Base-by-base conservation (phyloP, 2,113 vertebrate species). In the Podarcis muralis region DNA sequence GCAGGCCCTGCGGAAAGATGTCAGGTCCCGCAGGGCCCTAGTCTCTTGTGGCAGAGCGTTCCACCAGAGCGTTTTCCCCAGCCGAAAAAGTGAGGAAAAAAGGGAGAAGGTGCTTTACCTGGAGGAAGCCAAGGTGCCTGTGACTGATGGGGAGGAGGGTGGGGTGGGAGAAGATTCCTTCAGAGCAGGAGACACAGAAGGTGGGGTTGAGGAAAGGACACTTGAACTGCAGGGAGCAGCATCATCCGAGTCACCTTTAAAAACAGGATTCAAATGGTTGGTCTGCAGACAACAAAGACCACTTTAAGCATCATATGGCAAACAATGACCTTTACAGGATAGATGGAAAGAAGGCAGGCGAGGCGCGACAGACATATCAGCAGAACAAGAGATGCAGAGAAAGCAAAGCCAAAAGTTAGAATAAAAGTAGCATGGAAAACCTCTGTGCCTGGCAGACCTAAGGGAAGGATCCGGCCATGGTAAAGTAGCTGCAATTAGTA, bases 121-220 rank as follows among this genome's bases (percentile, higher is more conserved):
- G 95, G 98, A 97, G 68, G 98, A 97, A 0, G 97, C 97, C 94
- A 99, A 97, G 93, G 97, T 97, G 92, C 97, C 96, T 89, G 97
- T 98, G 90, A 99, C 97, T 5, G 98, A 99, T 0, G 99, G 99
- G n/a, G 99, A 99, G 69, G 99, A 98, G 13, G 99, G 99, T 0
- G 99, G 99, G 0, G 98, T 99, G 80, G 99, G 98, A 0, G 98
- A 98, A 11, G 97, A 97, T 93, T 99, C 99, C 96, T 99, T 99
- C 90, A 98, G 93, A 8, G 98, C 98, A 0, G 98, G 98, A 72
- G 98, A 99, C 3, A 97, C 95, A 84, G 98, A 98, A 2, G 98
- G 98, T 1, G 98, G 98, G 27, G 98, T 98, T 89, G 98, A 98
- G 77, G 98, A 98, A 75, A 99, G 98, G 85, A 97, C 94, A 18